A percentile compares a stretch with the other conserved stretches of the same genome.
These are phyloP conservation scores for Chrysolina haemoptera DNA, from an alignment of 2,888 invertebrate species.

Conservation along the genomic window DNA sequence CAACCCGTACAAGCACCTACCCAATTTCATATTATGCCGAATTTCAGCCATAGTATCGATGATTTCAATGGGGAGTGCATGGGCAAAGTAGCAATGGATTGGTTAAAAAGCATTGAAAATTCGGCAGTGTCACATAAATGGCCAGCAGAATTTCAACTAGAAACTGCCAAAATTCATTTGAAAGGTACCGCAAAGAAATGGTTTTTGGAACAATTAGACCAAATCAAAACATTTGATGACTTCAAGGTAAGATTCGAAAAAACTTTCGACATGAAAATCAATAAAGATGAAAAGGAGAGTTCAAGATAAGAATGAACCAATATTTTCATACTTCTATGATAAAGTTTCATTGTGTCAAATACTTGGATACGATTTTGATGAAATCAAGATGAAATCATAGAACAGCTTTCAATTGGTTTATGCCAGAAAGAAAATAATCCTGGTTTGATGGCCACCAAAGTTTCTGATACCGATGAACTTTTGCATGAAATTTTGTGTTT, in stretches of 20 bases:
- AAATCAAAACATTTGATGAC: not conserved
- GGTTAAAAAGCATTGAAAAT: not conserved
- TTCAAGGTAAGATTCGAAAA: not conserved
- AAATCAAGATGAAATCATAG: too few species aligned
- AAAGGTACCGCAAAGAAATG: not conserved
- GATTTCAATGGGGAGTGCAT: not conserved
- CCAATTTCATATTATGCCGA: not conserved
- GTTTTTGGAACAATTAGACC: not conserved
- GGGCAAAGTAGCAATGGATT: not conserved
- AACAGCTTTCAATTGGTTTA: not conserved
- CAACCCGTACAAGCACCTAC: not conserved
- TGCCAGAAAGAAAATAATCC: not conserved
- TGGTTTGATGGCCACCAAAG: not conserved
- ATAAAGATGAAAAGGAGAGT: constrained; percentile 5
- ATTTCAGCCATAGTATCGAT: not conserved
- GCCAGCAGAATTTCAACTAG: not conserved
- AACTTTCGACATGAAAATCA: not conserved
- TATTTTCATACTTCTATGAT: constrained; percentile 16
- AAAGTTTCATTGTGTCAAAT: not conserved
- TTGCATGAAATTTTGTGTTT: not conserved
- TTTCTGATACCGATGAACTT: not conserved
- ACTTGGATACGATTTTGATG: not conserved
- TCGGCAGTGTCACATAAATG: not conserved
- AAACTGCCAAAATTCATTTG: not conserved
- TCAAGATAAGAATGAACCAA: constrained; percentile 17